These are phyloP conservation scores for Enteromius thamalakanensis DNA, from an alignment of 2,797 vertebrate species.

Conservation along the genomic window DNA sequence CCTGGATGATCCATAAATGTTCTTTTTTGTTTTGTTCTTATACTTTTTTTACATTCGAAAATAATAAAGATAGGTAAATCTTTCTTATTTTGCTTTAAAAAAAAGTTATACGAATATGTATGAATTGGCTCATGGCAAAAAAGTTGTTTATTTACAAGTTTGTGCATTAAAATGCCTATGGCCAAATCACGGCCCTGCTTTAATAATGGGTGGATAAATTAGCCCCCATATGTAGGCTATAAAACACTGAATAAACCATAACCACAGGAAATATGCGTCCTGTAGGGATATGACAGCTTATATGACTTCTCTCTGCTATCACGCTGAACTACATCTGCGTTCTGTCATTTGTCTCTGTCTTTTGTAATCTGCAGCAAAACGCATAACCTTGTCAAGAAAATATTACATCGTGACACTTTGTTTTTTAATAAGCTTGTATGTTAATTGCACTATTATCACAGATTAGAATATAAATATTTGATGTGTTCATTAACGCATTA, in stretches of 20 bases:
- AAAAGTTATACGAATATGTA: no score
- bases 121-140: background rate
- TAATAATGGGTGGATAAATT: constrained; percentile 17
- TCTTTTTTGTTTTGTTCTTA: background rate
- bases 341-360: constrained; percentile 25
- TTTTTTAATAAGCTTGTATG: constrained; percentile 48
- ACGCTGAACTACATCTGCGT: background rate
- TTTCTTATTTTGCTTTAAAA: no score
- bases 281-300: constrained; percentile 13
- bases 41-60: background rate
- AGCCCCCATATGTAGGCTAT: background rate
- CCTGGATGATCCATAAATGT: no score
- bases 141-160: background rate
- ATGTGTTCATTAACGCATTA: constrained; percentile 49
- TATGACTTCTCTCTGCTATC: constrained; percentile 7
- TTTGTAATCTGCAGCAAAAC: constrained; percentile 25
- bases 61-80: background rate
- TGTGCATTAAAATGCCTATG: background rate
- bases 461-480: constrained; percentile 57
- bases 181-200: background rate
- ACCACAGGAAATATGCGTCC: constrained; percentile 8
- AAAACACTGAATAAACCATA: constrained; percentile 25
- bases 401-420: constrained; percentile 31
- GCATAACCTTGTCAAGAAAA: constrained; percentile 28
- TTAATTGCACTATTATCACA: constrained; percentile 59